Evolutionary conservation across 1,140 invertebrate species (phyloP).

Genomic region (Dendroctonus ponderosae): DNA sequence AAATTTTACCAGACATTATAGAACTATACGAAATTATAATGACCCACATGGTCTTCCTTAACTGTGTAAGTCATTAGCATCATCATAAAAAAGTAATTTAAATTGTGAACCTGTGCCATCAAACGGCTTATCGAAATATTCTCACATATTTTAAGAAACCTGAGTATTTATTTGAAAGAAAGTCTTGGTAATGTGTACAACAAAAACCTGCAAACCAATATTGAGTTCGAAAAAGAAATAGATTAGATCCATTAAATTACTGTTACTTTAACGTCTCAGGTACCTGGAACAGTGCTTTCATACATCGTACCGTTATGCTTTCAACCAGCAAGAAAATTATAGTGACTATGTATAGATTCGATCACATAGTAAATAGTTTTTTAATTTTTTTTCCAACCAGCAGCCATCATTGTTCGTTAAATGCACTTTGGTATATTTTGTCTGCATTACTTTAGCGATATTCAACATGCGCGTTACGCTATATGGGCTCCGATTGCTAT

Average conservation of each 20-base stretch:
- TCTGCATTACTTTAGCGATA: neutral
- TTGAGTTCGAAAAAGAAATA: too few species aligned
- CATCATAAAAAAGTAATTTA: neutral
- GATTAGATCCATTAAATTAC: too few species aligned
- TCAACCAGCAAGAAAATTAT: too few species aligned
- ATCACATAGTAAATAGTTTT: too few species aligned
- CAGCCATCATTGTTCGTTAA: neutral
- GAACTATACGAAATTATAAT: neutral
- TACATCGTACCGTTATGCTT: too few species aligned
- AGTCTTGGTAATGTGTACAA: neutral
- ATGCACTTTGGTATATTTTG: neutral
- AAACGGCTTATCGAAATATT: neutral
- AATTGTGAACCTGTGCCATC: neutral
- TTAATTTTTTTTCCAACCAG: neutral
- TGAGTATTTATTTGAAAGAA: neutral
- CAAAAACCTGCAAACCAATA: too few species aligned
- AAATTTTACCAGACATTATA: neutral
- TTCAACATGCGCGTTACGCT: constrained; percentile 5
- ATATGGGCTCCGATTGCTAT: constrained; percentile 3
- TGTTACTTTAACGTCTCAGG: too few species aligned
- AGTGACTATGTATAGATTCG: too few species aligned
- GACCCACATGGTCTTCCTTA: neutral
- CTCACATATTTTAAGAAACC: neutral
- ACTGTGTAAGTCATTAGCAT: neutral
- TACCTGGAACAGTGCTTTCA: too few species aligned